Conservation (phyloP, 2,888 invertebrate genomes). For the Dioctria linearis region DNA sequence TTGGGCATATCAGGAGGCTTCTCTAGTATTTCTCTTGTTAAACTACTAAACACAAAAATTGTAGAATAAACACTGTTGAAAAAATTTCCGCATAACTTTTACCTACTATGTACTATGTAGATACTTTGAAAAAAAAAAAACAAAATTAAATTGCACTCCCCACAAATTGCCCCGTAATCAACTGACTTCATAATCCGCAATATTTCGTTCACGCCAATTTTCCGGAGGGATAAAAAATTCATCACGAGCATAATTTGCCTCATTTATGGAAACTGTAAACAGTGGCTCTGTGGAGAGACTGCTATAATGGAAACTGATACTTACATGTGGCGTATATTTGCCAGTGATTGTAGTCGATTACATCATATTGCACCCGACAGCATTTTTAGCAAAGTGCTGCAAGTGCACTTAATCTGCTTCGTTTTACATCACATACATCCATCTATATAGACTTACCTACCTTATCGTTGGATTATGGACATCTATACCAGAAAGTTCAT, state of each 20-base stretch:
- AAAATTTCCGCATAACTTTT: no score
- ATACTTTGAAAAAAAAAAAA: no score
- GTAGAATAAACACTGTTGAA: no score
- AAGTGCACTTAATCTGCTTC: conserved; percentile 13
- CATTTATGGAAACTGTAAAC: conserved; percentile 1
- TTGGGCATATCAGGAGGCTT: no score
- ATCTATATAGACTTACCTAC: background rate
- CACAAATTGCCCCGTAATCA: conserved; percentile 17
- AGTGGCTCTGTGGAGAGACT: conserved; percentile 1
- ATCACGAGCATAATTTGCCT: conserved; percentile 21
- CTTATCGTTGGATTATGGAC: conserved; percentile 6
- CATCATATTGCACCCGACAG: conserved; percentile 44
- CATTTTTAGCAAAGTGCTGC: conserved; percentile 4
- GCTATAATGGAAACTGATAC: conserved; percentile 17
- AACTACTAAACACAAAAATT: no score
- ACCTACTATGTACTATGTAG: no score
- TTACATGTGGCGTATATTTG: background rate
- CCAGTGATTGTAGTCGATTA: conserved; percentile 22
- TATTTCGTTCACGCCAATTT: conserved; percentile 30
- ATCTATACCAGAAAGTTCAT: background rate
- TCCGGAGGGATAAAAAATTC: conserved; percentile 27
- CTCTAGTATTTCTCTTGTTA: no score
- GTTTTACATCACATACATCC: background rate
- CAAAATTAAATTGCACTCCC: no score
- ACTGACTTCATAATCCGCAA: conserved; percentile 20